phyloP scores from a whole-genome alignment of 1,140 invertebrate species.

The Bicyclus anynana region DNA sequence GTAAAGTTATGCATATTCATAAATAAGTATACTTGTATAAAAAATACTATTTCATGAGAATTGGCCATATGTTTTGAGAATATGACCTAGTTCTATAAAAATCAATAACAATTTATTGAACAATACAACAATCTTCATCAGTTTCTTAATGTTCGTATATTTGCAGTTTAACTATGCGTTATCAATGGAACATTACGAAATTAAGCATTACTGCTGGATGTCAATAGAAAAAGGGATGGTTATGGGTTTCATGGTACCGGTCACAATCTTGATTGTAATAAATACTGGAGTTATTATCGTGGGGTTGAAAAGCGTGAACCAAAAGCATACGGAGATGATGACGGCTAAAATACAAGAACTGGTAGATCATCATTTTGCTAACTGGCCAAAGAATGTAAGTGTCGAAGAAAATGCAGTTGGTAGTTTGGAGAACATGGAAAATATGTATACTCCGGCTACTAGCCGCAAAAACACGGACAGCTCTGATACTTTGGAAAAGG shows the following conservation, averaged over 20 bases:
- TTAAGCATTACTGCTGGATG: slow-evolving; percentile 84
- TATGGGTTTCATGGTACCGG: slow-evolving; percentile 83
- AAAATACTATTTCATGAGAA: too few species aligned
- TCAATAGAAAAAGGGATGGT: slow-evolving; percentile 85
- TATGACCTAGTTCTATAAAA: too few species aligned
- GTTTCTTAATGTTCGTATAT: too few species aligned
- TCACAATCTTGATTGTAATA: slow-evolving; percentile 81
- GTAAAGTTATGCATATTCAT: too few species aligned
- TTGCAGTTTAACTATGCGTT: slow-evolving; percentile 80
- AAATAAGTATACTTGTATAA: too few species aligned
- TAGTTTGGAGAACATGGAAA: slow-evolving; percentile 54
- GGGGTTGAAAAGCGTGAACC: slow-evolving; percentile 61
- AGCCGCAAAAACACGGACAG: slow-evolving; percentile 66
- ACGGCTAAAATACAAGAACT: slow-evolving; percentile 63
- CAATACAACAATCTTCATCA: too few species aligned
- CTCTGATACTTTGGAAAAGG: slow-evolving; percentile 63
- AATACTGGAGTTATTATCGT: slow-evolving; percentile 75
- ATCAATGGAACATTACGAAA: slow-evolving; percentile 83
- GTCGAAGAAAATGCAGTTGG: slow-evolving; percentile 22
- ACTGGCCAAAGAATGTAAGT: slow-evolving; percentile 50
- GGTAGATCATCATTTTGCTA: slow-evolving; percentile 60
- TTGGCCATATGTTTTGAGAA: too few species aligned
- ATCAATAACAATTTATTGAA: too few species aligned
- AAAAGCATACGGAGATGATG: slow-evolving; percentile 59
- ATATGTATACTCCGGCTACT: slow-evolving; percentile 49